Percentiles rank a stretch among this genome's conserved stretches.
Conservation (phyloP, 2,888 invertebrate species). For the Syrista parreyssii region DNA sequence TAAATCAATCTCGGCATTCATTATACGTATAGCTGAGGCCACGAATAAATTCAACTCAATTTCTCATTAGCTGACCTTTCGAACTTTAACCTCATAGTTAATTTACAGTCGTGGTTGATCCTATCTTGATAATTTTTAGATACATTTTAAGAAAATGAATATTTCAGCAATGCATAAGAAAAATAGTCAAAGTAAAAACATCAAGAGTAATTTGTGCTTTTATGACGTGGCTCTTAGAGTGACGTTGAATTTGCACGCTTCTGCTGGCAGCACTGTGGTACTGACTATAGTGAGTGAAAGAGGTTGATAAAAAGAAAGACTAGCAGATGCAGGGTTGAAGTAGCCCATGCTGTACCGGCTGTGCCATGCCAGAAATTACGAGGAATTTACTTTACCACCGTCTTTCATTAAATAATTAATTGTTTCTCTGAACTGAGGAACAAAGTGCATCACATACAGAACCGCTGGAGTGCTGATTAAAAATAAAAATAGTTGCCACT, state of each 20-base stretch:
- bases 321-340: neutral
- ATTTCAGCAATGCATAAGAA: neutral
- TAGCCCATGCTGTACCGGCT: neutral
- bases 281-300: neutral
- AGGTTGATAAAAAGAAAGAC: neutral
- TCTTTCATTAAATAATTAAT: constrained; percentile 39
- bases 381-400: constrained; percentile 27
- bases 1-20: neutral
- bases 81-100: neutral
- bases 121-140: neutral
- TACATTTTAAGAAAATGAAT: neutral
- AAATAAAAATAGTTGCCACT: neutral
- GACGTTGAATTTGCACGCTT: neutral
- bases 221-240: neutral
- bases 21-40: neutral
- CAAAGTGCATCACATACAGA: neutral
- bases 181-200: neutral
- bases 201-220: constrained; percentile 8
- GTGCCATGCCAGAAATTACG: neutral
- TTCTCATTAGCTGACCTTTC: neutral
- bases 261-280: neutral
- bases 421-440: constrained; percentile 23
- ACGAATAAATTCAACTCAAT: neutral
- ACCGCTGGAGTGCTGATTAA: neutral
- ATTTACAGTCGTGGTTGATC: neutral